These are phyloP conservation scores for Neogale vison DNA, from an alignment of 2,113 vertebrate species.

Conservation along the genomic window DNA sequence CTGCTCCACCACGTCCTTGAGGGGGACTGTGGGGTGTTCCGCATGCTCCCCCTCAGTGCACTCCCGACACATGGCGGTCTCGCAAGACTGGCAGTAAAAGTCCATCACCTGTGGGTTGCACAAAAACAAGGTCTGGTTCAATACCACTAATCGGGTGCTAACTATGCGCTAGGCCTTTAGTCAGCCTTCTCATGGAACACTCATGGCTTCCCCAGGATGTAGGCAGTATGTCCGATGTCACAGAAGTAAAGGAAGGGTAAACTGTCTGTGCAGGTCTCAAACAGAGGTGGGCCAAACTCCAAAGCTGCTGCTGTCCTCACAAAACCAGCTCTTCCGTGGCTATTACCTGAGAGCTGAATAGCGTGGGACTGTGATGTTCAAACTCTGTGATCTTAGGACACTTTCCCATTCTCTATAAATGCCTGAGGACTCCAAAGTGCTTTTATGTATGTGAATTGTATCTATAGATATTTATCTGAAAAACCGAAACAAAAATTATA, in stretches of 20 bases:
- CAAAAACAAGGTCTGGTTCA: not conserved
- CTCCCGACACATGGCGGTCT: slow-evolving; percentile 98
- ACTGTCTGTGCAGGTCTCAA: not conserved
- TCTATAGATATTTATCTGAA: not conserved
- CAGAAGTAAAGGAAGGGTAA: not conserved
- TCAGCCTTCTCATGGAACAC: not conserved
- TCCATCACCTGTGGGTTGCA: slow-evolving; percentile 92
- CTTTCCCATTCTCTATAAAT: not conserved
- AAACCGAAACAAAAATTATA: not conserved
- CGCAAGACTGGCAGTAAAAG: slow-evolving; percentile 97
- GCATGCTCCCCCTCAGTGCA: slow-evolving; percentile 95
- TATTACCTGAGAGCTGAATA: not conserved
- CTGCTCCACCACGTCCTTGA: slow-evolving; percentile 96
- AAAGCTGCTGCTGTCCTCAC: not conserved
- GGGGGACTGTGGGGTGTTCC: slow-evolving; percentile 95
- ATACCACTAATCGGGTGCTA: fast-evolving
- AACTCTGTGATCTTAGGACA: not conserved
- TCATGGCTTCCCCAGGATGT: not conserved
- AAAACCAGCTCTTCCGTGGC: not conserved
- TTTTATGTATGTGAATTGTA: not conserved
- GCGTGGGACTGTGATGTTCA: not conserved
- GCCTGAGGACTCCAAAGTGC: not conserved
- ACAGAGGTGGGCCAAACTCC: not conserved
- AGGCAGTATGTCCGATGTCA: not conserved
- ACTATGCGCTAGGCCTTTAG: not conserved